A percentile compares a stretch with the other conserved stretches of the same genome.
These are phyloP conservation scores for Sebastes elongatus DNA, from an alignment of 2,797 vertebrate species.

Conservation along the genomic window DNA sequence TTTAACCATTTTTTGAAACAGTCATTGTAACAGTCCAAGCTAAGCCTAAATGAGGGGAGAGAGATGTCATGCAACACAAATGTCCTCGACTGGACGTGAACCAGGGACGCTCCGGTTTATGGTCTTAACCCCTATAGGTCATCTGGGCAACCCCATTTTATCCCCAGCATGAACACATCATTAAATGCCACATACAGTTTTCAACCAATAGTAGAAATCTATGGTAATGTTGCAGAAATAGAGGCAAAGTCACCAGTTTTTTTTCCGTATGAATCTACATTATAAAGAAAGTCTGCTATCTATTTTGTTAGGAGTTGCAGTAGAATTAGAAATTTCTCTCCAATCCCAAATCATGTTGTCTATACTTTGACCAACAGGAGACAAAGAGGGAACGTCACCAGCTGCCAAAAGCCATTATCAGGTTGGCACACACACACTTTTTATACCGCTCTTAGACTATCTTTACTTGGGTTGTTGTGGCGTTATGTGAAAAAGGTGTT, in stretches of 20 bases:
- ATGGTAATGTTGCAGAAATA: background rate
- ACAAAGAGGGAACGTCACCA: background rate
- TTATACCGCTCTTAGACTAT: background rate
- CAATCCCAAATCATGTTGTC: background rate
- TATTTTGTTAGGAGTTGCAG: background rate
- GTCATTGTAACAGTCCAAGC: background rate
- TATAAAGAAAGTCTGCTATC: background rate
- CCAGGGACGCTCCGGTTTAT: too few relatives aligned
- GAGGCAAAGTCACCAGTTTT: background rate
- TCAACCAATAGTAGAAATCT: background rate
- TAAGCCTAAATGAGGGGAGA: background rate
- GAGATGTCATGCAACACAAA: background rate
- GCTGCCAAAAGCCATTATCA: background rate
- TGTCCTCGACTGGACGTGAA: background rate
- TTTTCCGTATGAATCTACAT: background rate
- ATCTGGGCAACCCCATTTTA: background rate
- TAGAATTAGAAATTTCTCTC: background rate
- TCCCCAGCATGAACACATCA: background rate
- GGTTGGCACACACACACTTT: background rate
- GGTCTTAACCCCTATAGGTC: background rate
- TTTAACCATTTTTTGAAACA: background rate
- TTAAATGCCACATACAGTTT: background rate
- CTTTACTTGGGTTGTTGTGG: background rate
- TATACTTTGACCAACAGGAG: background rate
- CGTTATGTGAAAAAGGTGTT: background rate